phyloP scores from a whole-genome alignment of 2,113 vertebrate species.

The Sturnus vulgaris region DNA sequence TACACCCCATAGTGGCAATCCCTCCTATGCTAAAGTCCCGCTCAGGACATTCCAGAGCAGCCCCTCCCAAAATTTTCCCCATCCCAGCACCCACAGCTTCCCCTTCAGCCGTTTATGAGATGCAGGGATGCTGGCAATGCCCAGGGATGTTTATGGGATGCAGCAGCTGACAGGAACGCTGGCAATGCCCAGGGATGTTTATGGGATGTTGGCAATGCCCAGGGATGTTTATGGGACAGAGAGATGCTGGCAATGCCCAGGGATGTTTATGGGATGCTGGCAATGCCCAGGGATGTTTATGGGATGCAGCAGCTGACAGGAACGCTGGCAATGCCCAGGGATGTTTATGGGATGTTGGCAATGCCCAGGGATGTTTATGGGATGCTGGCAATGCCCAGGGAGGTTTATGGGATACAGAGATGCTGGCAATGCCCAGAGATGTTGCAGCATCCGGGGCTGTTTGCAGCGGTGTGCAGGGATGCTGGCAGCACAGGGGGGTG shows the following conservation, averaged over 20 bases:
- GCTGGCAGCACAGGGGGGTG: neutral
- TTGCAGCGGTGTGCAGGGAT: neutral
- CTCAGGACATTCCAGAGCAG: neutral
- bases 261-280: neutral
- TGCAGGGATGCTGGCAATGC: neutral
- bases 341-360: neutral
- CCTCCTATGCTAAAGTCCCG: neutral
- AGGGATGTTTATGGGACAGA: neutral
- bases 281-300: no score
- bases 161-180: neutral
- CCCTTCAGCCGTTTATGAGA: neutral
- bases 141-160: neutral
- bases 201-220: neutral
- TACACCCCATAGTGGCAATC: fast-evolving
- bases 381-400: no score
- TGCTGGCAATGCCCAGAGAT: neutral
- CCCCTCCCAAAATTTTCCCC: neutral
- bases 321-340: no score
- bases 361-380: no score
- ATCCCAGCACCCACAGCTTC: neutral
- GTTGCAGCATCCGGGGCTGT: no score
- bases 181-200: no score
- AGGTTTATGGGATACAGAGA: no score
- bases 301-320: neutral
- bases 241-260: neutral